A percentile compares a stretch with the other conserved stretches of the same genome.
Conservation (phyloP, 2,113 vertebrate species). For the Catagonus wagneri region DNA sequence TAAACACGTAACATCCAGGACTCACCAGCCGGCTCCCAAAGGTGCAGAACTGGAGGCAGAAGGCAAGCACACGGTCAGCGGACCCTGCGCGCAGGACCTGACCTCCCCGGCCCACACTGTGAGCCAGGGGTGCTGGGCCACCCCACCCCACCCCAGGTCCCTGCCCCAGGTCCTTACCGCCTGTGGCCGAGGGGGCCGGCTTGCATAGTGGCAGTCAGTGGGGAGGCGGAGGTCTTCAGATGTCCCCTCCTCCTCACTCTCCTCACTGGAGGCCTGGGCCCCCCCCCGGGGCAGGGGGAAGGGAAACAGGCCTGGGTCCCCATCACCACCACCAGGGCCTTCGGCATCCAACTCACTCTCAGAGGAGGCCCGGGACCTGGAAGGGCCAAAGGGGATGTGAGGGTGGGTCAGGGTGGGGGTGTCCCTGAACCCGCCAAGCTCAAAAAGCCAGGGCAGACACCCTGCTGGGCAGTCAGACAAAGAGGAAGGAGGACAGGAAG, state of each 20-base stretch:
- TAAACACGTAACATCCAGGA: conserved; percentile 94
- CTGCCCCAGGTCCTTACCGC: conserved; percentile 87
- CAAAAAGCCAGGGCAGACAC: conserved; percentile 7
- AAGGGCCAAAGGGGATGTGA: conserved; percentile 67
- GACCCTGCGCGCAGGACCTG: background rate
- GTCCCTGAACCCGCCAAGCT: conserved; percentile 54
- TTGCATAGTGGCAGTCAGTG: conserved; percentile 88
- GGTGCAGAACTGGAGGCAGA: conserved; percentile 90
- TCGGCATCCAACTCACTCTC: conserved; percentile 90
- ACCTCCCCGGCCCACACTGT: background rate
- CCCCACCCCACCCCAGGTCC: background rate
- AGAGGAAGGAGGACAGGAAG: conserved; percentile 14
- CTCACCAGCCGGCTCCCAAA: conserved; percentile 93
- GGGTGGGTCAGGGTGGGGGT: background rate
- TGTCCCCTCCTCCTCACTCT: conserved; percentile 91
- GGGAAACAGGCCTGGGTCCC: conserved; percentile 86
- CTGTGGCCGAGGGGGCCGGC: conserved; percentile 90
- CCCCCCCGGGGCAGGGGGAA: conserved; percentile 86
- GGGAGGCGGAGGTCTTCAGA: conserved; percentile 85
- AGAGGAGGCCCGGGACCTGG: conserved; percentile 85
- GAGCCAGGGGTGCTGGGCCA: background rate
- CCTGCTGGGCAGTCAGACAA: conserved; percentile 49
- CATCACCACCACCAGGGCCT: conserved; percentile 85
- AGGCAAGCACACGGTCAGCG: background rate
- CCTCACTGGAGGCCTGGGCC: conserved; percentile 92